Percentiles rank a stretch among this genome's conserved stretches.
phyloP scores from a whole-genome alignment of 2,797 vertebrate genomes.

The Karalla daura region DNA sequence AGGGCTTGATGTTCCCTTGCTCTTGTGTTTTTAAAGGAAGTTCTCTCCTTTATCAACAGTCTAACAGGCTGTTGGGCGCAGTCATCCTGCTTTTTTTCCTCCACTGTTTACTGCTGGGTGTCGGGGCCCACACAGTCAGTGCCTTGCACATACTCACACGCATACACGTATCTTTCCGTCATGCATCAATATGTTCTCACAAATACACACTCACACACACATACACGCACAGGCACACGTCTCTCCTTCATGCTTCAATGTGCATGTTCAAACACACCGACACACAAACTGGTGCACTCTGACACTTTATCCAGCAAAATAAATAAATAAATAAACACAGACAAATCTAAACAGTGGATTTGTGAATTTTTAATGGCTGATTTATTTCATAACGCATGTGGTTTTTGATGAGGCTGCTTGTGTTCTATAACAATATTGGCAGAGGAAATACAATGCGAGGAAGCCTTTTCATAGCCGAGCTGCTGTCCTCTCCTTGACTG shows the following conservation, averaged over 20 bases:
- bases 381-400: slow-evolving; percentile 14
- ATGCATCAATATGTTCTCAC: slow-evolving; percentile 3
- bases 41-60: slow-evolving; percentile 47
- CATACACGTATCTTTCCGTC: slow-evolving; percentile 14
- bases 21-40: slow-evolving; percentile 36
- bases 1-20: slow-evolving; percentile 30
- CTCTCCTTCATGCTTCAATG: slow-evolving; percentile 23
- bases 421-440: slow-evolving; percentile 13
- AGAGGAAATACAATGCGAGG: slow-evolving; percentile 21
- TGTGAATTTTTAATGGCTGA: slow-evolving; percentile 22
- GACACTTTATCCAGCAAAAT: slow-evolving; percentile 16
- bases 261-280: neutral
- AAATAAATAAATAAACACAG: slow-evolving; percentile 19
- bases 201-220: slow-evolving; percentile 2
- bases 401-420: slow-evolving; percentile 19
- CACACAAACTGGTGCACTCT: neutral
- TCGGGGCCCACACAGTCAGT: slow-evolving; percentile 35
- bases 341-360: slow-evolving; percentile 27
- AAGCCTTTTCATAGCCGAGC: slow-evolving; percentile 40
- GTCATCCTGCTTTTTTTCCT: slow-evolving; percentile 41
- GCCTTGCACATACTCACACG: neutral
- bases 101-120: slow-evolving; percentile 38
- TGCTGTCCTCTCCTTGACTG: slow-evolving; percentile 69
- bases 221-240: slow-evolving; percentile 1
- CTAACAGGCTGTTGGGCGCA: slow-evolving; percentile 49